These are phyloP conservation scores for Conus betulinus DNA, from an alignment of 1,140 invertebrate genomes.

Conservation along the genomic window DNA sequence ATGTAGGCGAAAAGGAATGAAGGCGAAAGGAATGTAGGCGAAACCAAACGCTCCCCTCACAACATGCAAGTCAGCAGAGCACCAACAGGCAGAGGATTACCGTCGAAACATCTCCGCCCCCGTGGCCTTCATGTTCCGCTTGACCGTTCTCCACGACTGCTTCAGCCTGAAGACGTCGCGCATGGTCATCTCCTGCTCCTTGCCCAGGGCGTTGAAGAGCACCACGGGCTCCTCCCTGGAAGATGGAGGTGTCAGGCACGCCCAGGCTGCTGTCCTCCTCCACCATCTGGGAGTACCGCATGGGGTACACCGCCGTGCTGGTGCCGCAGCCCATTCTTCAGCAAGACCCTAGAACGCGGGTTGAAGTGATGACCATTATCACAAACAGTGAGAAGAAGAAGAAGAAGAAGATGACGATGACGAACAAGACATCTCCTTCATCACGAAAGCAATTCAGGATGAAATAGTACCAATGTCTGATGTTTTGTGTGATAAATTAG, in stretches of 20 bases:
- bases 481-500: too few relatives aligned
- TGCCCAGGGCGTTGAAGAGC: not conserved
- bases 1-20: too few relatives aligned
- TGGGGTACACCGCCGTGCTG: not conserved
- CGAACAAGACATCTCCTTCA: too few relatives aligned
- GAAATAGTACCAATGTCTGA: too few relatives aligned
- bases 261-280: not conserved
- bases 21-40: too few relatives aligned
- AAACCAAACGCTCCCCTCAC: too few relatives aligned
- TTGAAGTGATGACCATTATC: too few relatives aligned
- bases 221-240: conserved; percentile 4
- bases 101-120: not conserved
- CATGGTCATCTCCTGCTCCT: not conserved
- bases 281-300: not conserved
- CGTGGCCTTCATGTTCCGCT: not conserved
- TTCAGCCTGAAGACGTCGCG: not conserved
- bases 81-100: not conserved
- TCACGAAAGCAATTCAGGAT: too few relatives aligned
- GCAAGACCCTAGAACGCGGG: too few relatives aligned
- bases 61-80: too few relatives aligned
- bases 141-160: not conserved
- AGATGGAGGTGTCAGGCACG: not conserved
- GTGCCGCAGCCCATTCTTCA: not conserved
- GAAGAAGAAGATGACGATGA: too few relatives aligned
- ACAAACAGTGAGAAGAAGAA: too few relatives aligned